A percentile compares a stretch with the other conserved stretches of the same genome.
Conservation (phyloP, 30 jellyfish, hydroid and myxozoan genomes). For the Catostylus mosaicus region DNA sequence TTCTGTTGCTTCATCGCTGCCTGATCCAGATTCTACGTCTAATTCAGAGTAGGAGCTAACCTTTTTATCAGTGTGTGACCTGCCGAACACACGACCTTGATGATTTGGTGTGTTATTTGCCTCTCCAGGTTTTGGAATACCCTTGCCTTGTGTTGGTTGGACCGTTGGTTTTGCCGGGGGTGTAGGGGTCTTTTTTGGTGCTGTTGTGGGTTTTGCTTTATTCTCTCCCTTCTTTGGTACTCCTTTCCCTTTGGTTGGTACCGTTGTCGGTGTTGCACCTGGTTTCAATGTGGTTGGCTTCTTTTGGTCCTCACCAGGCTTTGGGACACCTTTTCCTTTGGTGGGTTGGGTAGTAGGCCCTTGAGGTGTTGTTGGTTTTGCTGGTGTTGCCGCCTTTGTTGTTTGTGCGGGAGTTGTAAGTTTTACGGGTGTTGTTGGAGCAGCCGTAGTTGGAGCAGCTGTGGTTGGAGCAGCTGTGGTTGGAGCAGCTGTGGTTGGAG, state of each 20-base stretch:
- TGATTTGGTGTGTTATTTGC: slow-evolving; percentile 60
- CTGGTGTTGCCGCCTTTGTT: neutral
- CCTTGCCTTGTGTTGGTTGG: slow-evolving; percentile 54
- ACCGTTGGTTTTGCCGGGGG: slow-evolving; percentile 34
- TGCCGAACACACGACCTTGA: slow-evolving; percentile 40
- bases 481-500: slow-evolving; percentile 8
- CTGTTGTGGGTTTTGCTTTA: slow-evolving; percentile 13
- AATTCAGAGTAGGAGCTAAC: neutral
- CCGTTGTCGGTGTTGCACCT: slow-evolving; percentile 33
- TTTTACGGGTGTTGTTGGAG: slow-evolving; percentile 17
- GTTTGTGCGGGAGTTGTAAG: slow-evolving; percentile 14
- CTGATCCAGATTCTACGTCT: slow-evolving; percentile 30
- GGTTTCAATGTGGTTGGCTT: slow-evolving; percentile 17
- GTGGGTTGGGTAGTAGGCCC: slow-evolving; percentile 31
- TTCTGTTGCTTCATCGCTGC: slow-evolving; percentile 5
- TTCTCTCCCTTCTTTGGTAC: slow-evolving; percentile 34
- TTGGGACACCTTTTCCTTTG: slow-evolving; percentile 31
- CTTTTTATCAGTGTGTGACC: slow-evolving; percentile 4
- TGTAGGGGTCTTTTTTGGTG: slow-evolving; percentile 26
- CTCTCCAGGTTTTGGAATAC: slow-evolving; percentile 57
- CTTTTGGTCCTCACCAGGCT: slow-evolving; percentile 11
- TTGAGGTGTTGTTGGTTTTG: slow-evolving; percentile 6
- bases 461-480: slow-evolving; percentile 12
- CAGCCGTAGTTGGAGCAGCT: slow-evolving; percentile 8
- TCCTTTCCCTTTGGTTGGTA: slow-evolving; percentile 29